phyloP scores from a whole-genome alignment of 2,113 vertebrate genomes.

The Lates calcarifer region DNA sequence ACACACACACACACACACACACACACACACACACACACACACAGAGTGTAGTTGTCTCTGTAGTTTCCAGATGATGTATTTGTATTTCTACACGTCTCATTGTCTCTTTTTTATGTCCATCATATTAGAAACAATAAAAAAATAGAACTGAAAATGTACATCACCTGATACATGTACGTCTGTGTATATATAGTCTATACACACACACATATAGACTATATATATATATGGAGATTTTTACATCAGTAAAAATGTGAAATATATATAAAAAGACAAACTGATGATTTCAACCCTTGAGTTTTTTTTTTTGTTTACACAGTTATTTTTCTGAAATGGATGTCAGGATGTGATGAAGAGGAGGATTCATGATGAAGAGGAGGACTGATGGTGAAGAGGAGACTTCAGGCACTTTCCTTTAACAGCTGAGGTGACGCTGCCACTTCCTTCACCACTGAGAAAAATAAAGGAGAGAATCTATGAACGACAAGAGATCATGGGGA shows the following conservation, averaged over 20 bases:
- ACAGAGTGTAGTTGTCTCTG: slow-evolving; percentile 36
- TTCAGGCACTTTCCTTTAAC: slow-evolving; percentile 94
- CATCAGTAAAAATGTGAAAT: slow-evolving; percentile 93
- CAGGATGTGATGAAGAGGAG: slow-evolving; percentile 84
- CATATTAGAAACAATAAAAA: slow-evolving; percentile 95
- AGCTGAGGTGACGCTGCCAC: no score
- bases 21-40: no score
- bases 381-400: no score
- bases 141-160: slow-evolving; percentile 91
- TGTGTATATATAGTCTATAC: not conserved
- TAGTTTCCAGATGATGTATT: slow-evolving; percentile 81
- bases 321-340: slow-evolving; percentile 85
- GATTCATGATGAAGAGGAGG: no score
- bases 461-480: no score
- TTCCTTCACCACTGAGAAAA: no score
- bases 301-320: slow-evolving; percentile 49
- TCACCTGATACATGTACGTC: slow-evolving; percentile 84
- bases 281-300: slow-evolving; percentile 84
- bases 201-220: no score
- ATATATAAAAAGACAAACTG: slow-evolving; percentile 65
- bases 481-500: no score
- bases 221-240: slow-evolving; percentile 74
- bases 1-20: no score
- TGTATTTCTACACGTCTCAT: slow-evolving; percentile 88
- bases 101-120: slow-evolving; percentile 80